These are phyloP conservation scores for Calliopum simillimum DNA, from an alignment of 2,888 invertebrate species.

Conservation along the genomic window DNA sequence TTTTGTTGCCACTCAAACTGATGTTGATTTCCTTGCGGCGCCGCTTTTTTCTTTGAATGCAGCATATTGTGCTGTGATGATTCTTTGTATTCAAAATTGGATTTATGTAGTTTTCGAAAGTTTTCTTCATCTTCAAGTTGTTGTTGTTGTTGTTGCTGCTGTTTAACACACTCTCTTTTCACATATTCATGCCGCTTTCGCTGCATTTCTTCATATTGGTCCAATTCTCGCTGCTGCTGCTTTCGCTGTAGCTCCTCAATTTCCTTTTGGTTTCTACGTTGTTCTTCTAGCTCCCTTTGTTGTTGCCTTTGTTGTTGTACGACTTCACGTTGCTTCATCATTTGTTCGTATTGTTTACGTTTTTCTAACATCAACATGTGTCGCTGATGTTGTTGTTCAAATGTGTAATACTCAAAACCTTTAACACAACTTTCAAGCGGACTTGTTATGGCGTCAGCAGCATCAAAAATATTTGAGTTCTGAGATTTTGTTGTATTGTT, in stretches of 20 bases:
- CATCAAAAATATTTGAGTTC: no score
- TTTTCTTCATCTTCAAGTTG: background rate
- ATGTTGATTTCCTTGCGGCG: background rate
- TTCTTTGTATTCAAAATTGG: background rate
- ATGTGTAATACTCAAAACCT: background rate
- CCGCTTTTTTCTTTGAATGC: no score
- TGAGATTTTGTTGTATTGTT: background rate
- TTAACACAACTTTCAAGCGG: no score
- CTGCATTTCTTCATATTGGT: background rate
- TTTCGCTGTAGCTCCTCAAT: conserved; percentile 2
- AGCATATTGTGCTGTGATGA: no score
- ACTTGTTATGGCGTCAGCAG: no score
- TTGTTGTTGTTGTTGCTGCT: conserved; percentile 21
- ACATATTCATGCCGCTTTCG: background rate
- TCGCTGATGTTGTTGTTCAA: conserved; percentile 16
- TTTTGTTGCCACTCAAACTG: conserved; percentile 8
- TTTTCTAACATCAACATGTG: background rate
- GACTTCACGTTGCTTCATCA: conserved; percentile 5
- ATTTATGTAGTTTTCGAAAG: background rate
- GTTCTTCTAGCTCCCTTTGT: background rate
- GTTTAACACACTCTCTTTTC: background rate
- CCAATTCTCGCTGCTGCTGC: background rate
- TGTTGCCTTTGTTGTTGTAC: no score
- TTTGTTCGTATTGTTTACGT: conserved; percentile 7
- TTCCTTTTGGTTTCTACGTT: background rate